Base-by-base conservation (phyloP, 1,140 invertebrate genomes). In the Ctenoplectra terminalis region DNA sequence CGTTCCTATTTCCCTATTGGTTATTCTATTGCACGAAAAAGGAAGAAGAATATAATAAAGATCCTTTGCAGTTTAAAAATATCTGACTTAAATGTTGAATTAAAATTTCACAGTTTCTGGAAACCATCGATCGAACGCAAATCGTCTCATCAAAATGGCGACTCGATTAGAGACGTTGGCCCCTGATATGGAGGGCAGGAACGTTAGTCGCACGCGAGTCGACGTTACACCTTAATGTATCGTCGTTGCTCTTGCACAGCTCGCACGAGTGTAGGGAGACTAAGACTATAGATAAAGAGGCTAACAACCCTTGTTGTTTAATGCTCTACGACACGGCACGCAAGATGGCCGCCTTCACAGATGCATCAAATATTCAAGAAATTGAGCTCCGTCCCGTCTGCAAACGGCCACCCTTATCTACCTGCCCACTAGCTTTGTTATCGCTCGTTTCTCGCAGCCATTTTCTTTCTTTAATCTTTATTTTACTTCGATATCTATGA, bases 291-390 rank as follows among this genome's bases (percentile, higher is more conserved):
- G 90, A 91, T 92, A 92, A 92, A 89, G 76, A 92, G 90, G 90
- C 92, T 92, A 92, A 92, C 91, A 92, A 91, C 90, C 92, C 92
- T 93, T 87, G 89, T 92, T 92, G 92, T 92, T 92, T 92, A 92
- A 91, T 91, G 89, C 88, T 88, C 75, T 83, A 63, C 79, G 71
- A 80, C 90, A 91, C 91, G 90, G 83, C 75, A 89, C 43, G 37
- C 83, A 92, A 92, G 83, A 92, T 91, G 91, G 90, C 91, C 82
- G 91, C 78, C 87, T 71, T 86, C 82, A 81, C 81, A 37, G 87
- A 61, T 63, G 67, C 82, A 92, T 92, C 78, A 93, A 92, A 92
- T 92, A 92, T 93, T 92, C 86, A 92, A 90, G 85, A 83, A 91
- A 88, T 89, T 87, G 88, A 89, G 87, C 82, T 37, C 60, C 56